phyloP scores from a whole-genome alignment of 2,797 vertebrate species.

The Ctenochaetus hawaiiensis region DNA sequence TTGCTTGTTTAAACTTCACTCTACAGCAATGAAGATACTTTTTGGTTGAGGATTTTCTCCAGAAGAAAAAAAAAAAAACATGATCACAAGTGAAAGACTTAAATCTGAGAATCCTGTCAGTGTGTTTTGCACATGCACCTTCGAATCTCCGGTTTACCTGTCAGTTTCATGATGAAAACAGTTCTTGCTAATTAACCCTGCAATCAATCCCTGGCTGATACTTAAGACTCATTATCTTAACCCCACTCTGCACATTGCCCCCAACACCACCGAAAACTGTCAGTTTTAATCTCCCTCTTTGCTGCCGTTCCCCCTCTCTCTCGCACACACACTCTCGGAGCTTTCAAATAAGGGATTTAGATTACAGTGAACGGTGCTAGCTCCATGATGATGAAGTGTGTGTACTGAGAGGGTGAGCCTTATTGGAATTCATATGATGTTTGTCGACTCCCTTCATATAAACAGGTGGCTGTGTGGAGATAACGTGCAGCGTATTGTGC shows the following conservation, averaged over 20 bases:
- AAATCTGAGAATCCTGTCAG: slow-evolving; percentile 29
- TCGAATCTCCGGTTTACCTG: slow-evolving; percentile 45
- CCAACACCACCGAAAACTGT: slow-evolving; percentile 65
- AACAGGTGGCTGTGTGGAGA: slow-evolving; percentile 83
- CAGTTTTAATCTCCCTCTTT: slow-evolving; percentile 70
- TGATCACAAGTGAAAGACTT: neutral
- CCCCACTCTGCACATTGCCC: slow-evolving; percentile 55
- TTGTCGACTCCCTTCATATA: slow-evolving; percentile 80
- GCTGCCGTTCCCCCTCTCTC: slow-evolving; percentile 44
- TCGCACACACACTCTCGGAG: slow-evolving; percentile 20
- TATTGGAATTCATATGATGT: slow-evolving; percentile 82
- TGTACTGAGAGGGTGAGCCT: slow-evolving; percentile 72
- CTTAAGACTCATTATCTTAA: slow-evolving; percentile 61
- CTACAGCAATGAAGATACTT: neutral
- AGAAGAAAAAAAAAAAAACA: neutral
- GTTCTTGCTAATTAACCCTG: slow-evolving; percentile 66
- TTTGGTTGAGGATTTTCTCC: neutral
- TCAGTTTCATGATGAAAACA: slow-evolving; percentile 40
- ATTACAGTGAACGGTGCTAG: slow-evolving; percentile 74
- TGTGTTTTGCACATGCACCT: slow-evolving; percentile 1
- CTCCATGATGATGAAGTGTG: slow-evolving; percentile 69
- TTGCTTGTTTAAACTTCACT: slow-evolving; percentile 25
- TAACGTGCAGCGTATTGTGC: slow-evolving; percentile 73
- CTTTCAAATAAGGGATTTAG: slow-evolving; percentile 81
- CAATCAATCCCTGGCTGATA: slow-evolving; percentile 56